Base-by-base conservation (phyloP, 2,113 vertebrate species). In the Tauraco erythrolophus region DNA sequence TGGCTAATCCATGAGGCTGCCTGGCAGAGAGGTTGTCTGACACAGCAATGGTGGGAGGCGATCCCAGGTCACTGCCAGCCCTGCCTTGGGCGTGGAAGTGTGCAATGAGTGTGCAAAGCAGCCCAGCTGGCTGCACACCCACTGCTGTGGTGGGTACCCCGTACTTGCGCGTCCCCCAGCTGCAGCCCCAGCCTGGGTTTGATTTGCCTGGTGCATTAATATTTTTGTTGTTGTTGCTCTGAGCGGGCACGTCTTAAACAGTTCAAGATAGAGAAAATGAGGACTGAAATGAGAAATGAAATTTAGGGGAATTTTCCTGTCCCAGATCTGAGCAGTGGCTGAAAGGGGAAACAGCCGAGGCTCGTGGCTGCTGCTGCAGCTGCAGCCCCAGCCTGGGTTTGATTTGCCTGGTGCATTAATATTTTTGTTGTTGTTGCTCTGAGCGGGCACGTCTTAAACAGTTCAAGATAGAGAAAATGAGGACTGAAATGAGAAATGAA, bases 151-250 rank as follows among this genome's bases (percentile, higher is more conserved):
- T 1, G n/a, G 21, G 28, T 22, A 43, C 41, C 8, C 18, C n/a
- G 53, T 28, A 54, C 31, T 24, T 46, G 28, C 1, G 1, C 3
- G 0, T 31, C 11, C 37, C 35, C 17, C 31, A 24, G 31, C 35
- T 1, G 3, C 37, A n/a, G 66, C 50, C 30, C 39, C 1, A 0
- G 46, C 48, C 69, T 57, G 62, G 23, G 10, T 45, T 28, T 1
- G 1, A 28, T 33, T 84, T 1, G 1, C 11, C 18, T 0, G 1
- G 22, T 3, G 1, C 3, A 0, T 8, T 61, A 46, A n/a, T 12
- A 53, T 37, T n/a, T 27, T 37, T 35, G 3, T 58, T 25, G 7
- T 21, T 60, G 9, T 37, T 61, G 19, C 30, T 74, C 41, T 35
- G 25, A 71, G 33, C 2, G 1, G 35, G 11, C 10, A 33, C 2